Conservation (phyloP, 2,888 invertebrate species). For the Ectemnius continuus region DNA sequence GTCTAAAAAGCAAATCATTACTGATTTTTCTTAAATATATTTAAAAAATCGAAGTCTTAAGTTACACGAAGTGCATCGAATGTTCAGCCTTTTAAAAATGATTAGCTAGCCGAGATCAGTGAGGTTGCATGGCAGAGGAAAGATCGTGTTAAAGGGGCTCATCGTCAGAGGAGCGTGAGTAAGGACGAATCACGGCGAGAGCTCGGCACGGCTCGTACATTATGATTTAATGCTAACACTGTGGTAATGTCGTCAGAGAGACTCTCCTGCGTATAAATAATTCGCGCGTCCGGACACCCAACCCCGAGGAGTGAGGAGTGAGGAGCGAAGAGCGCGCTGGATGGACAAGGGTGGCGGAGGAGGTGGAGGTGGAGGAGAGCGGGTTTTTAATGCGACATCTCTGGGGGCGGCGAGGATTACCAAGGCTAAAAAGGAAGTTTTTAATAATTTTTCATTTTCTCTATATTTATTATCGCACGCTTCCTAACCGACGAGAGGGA, state of each 20-base stretch:
- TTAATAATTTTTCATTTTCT: slow-evolving; percentile 79
- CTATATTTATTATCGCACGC: slow-evolving; percentile 78
- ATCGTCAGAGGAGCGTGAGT: slow-evolving; percentile 65
- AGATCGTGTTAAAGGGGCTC: slow-evolving; percentile 14
- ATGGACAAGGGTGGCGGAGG: slow-evolving; percentile 49
- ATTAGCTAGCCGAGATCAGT: no score
- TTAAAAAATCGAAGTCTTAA: no score
- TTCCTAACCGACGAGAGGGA: slow-evolving; percentile 73
- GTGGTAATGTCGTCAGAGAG: slow-evolving; percentile 78
- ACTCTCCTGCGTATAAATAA: slow-evolving; percentile 77
- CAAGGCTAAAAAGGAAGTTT: slow-evolving; percentile 78
- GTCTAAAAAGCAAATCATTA: no score
- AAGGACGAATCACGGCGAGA: slow-evolving; percentile 70
- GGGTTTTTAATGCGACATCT: slow-evolving; percentile 77
- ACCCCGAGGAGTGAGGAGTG: slow-evolving; percentile 67
- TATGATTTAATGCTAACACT: slow-evolving; percentile 78
- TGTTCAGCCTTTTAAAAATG: no score
- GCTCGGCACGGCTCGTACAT: slow-evolving; percentile 77
- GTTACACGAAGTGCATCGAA: no score
- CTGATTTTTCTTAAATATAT: no score
- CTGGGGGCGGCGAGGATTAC: slow-evolving; percentile 77
- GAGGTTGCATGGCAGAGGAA: not conserved
- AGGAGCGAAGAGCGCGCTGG: slow-evolving; percentile 46
- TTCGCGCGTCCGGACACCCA: slow-evolving; percentile 77
- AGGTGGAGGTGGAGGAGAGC: slow-evolving; percentile 50